Evolutionary conservation across 2,888 invertebrate genomes (phyloP).

Genomic region (Metellina segmentata): DNA sequence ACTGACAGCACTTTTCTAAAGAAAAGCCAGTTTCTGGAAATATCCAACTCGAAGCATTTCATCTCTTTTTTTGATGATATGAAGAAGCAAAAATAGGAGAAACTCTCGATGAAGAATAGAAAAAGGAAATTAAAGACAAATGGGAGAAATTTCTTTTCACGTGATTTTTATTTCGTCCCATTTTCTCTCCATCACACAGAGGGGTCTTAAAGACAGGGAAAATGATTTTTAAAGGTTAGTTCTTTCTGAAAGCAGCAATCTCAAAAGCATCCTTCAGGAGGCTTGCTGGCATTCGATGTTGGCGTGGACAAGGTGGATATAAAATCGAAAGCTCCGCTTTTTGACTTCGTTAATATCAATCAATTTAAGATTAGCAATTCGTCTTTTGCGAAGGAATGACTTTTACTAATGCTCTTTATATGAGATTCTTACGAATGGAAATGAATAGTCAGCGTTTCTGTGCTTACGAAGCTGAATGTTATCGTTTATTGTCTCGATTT

Average conservation of each 20-base stretch:
- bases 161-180: not conserved
- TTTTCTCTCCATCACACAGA: not conserved
- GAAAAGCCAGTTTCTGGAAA: not conserved
- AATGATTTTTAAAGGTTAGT: not conserved
- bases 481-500: constrained; percentile 3
- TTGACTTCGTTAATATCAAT: constrained; percentile 18
- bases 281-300: no score
- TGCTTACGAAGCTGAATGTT: not conserved
- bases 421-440: not conserved
- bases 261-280: not conserved
- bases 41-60: not conserved
- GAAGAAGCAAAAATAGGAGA: not conserved
- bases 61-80: not conserved
- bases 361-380: constrained; percentile 38
- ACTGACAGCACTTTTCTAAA: not conserved
- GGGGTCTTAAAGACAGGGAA: not conserved
- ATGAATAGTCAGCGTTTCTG: constrained; percentile 16
- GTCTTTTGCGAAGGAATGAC: constrained; percentile 11
- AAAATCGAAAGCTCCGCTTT: not conserved
- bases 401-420: constrained; percentile 25
- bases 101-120: not conserved
- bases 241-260: not conserved
- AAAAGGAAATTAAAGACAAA: constrained; percentile 9
- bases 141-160: not conserved
- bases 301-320: not conserved